These are phyloP conservation scores for Penaeus monodon DNA, from an alignment of 2,888 invertebrate species.

Conservation along the genomic window DNA sequence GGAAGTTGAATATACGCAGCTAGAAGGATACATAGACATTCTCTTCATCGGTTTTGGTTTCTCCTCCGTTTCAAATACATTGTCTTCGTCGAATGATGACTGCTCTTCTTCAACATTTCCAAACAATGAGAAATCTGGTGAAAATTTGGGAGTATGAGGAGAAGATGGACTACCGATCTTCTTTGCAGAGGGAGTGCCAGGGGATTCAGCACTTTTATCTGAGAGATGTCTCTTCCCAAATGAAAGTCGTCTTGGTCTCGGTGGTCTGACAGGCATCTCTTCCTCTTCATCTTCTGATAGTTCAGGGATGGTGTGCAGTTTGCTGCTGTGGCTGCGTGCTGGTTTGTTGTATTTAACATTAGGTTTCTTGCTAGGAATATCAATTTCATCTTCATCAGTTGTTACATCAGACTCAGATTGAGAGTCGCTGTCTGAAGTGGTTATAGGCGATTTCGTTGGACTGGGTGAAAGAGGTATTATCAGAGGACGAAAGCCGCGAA, in stretches of 20 bases:
- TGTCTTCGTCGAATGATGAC: neutral
- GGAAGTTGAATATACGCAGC: constrained; percentile 13
- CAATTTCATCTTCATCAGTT: constrained; percentile 54
- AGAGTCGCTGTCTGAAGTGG: constrained; percentile 47
- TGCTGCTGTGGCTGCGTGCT: constrained; percentile 38
- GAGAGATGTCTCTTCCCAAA: constrained; percentile 5
- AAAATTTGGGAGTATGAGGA: constrained; percentile 4
- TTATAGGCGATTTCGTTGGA: constrained; percentile 17
- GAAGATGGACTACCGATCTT: neutral
- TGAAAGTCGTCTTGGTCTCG: constrained; percentile 27
- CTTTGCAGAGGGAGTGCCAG: constrained; percentile 14
- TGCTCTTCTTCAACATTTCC: neutral
- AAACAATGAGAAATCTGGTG: neutral
- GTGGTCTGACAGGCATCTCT: constrained; percentile 32
- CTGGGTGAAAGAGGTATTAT: constrained; percentile 33
- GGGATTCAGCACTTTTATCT: constrained; percentile 33
- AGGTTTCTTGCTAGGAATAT: constrained; percentile 19
- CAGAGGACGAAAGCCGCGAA: constrained; percentile 34
- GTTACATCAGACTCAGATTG: constrained; percentile 53
- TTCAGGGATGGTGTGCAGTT: constrained; percentile 55
- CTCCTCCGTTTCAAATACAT: neutral
- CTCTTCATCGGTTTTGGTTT: neutral
- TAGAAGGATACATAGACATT: neutral
- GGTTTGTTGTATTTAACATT: constrained; percentile 38
- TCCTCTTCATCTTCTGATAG: constrained; percentile 52